These are phyloP conservation scores for Eulemur coronatus DNA, from an alignment of 2,797 vertebrate species.

Conservation along the genomic window DNA sequence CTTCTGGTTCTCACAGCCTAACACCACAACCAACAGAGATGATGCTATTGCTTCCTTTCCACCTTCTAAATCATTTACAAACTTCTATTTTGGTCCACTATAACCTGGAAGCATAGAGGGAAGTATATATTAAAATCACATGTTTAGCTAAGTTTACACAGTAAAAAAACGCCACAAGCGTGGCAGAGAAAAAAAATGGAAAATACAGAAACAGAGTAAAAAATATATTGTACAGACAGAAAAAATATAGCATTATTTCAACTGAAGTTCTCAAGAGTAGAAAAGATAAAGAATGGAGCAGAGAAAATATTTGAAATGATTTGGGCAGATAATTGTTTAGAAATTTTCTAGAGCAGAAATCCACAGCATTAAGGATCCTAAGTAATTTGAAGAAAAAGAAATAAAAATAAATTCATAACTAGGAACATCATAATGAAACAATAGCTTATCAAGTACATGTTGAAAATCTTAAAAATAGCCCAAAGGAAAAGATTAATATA, in stretches of 20 bases:
- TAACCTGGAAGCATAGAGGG: background rate
- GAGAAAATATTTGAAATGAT: background rate
- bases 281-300: background rate
- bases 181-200: background rate
- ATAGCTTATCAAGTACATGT: background rate
- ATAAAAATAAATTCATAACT: background rate
- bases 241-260: background rate
- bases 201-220: background rate
- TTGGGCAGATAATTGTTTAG: background rate
- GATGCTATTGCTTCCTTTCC: background rate
- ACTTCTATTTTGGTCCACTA: background rate
- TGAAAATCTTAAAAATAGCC: background rate
- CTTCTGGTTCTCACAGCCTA: background rate
- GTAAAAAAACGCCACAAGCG: background rate
- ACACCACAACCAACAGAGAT: background rate
- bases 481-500: background rate
- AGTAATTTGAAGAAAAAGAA: background rate
- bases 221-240: background rate
- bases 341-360: background rate
- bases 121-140: background rate
- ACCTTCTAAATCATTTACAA: background rate
- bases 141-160: background rate
- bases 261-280: background rate
- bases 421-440: background rate
- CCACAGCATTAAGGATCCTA: background rate